Percentiles rank a stretch among this genome's conserved stretches.
Conservation (phyloP, 1,140 invertebrate genomes). For the Brachionus manjavacas region DNA sequence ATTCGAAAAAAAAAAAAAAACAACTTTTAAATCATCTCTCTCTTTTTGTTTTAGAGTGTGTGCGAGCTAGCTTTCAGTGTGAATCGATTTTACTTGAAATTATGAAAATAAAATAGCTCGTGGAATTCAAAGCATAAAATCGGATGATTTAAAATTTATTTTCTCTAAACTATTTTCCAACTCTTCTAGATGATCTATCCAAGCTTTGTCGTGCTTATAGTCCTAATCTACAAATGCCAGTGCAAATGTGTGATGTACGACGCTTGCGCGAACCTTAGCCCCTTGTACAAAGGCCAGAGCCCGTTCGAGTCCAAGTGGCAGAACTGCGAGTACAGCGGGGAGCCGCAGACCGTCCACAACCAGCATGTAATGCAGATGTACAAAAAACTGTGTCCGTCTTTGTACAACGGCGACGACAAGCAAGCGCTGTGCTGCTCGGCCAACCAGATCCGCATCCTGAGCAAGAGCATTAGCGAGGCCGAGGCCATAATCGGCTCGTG, state of each 20-base stretch:
- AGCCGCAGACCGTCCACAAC: background rate
- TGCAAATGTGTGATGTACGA: slow-evolving; percentile 24
- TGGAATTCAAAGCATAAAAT: background rate
- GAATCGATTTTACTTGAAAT: background rate
- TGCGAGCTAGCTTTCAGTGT: background rate
- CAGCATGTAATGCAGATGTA: background rate
- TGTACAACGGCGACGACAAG: background rate
- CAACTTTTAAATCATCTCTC: background rate
- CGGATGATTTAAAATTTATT: background rate
- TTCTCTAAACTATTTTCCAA: too few species aligned
- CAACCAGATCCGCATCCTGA: slow-evolving; percentile 8
- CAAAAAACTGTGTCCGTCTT: background rate
- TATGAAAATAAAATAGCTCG: background rate
- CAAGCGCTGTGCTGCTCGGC: background rate
- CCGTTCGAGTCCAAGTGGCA: slow-evolving; percentile 4
- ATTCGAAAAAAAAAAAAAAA: too few species aligned
- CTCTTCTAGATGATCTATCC: background rate
- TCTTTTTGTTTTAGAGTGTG: background rate
- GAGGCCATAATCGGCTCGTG: slow-evolving; percentile 26
- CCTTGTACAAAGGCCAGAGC: background rate
- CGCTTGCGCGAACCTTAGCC: background rate
- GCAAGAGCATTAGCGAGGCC: background rate
- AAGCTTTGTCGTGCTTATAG: background rate
- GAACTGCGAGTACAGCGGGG: slow-evolving; percentile 31
- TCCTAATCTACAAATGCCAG: background rate